Percentiles rank a stretch among this genome's conserved stretches.
Conservation (phyloP, 2,113 vertebrate species). For the Dinomys branickii region DNA sequence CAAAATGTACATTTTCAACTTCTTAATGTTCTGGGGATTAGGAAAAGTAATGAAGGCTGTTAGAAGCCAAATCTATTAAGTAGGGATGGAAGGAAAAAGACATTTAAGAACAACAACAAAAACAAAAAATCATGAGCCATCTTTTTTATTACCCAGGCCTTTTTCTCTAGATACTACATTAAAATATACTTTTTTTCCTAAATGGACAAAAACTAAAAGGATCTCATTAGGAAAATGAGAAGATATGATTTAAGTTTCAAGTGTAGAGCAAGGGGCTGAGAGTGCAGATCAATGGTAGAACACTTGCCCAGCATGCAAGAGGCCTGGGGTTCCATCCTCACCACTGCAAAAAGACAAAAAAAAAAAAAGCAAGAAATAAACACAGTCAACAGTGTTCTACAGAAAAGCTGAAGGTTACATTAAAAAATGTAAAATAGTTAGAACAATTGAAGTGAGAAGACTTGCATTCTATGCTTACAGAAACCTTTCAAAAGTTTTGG, state of each 20-base stretch:
- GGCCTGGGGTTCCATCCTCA: background rate
- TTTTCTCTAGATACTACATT: background rate
- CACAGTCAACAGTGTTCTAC: background rate
- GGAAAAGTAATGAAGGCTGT: background rate
- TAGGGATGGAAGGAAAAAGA: background rate
- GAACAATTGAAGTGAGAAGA: background rate
- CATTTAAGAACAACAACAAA: background rate
- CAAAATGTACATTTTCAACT: constrained; percentile 71
- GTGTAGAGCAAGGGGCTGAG: background rate
- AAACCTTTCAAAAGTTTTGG: background rate
- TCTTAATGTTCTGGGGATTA: constrained; percentile 60
- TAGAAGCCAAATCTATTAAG: background rate
- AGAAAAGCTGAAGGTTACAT: background rate
- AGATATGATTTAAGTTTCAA: background rate
- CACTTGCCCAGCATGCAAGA: background rate
- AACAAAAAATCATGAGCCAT: background rate
- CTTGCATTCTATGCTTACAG: background rate
- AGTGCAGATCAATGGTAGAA: background rate
- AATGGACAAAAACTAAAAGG: background rate
- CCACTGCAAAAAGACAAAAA: background rate
- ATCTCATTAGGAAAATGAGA: background rate
- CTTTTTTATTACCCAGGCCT: background rate
- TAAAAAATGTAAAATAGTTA: background rate
- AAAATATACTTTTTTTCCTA: background rate
- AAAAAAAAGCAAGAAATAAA: background rate